Evolutionary conservation across 2,888 invertebrate species (phyloP).

Genomic region (Tineola bisselliella): DNA sequence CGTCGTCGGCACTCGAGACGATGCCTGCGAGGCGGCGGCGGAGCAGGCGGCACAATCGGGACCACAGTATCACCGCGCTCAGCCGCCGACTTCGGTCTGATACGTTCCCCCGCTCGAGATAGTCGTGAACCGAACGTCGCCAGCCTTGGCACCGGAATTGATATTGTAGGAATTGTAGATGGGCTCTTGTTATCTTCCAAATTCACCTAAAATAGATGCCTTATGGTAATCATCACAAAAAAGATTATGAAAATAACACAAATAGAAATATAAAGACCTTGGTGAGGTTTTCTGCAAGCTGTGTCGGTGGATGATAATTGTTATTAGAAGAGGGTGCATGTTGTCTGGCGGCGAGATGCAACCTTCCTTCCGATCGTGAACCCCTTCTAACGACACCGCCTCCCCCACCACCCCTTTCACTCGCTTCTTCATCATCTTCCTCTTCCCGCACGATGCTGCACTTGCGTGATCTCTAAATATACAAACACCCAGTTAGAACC

Average conservation of each 20-base stretch:
- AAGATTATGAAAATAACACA: background rate
- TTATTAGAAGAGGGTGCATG: constrained; percentile 22
- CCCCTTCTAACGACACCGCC: constrained; percentile 69
- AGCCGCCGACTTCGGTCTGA: constrained; percentile 31
- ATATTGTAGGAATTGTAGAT: background rate
- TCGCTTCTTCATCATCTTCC: constrained; percentile 82
- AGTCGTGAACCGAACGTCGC: constrained; percentile 18
- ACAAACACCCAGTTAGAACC: background rate
- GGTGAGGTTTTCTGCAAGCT: constrained; percentile 69
- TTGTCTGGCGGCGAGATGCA: constrained; percentile 76
- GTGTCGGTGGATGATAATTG: constrained; percentile 39
- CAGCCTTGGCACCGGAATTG: constrained; percentile 15
- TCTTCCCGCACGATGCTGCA: constrained; percentile 94
- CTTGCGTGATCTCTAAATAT: constrained; percentile 74
- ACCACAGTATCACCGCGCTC: constrained; percentile 21
- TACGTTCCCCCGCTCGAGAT: constrained; percentile 22
- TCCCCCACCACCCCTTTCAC: constrained; percentile 66
- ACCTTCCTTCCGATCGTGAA: constrained; percentile 81
- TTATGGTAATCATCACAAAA: no score
- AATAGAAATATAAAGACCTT: constrained; percentile 28
- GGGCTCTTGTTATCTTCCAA: constrained; percentile 35
- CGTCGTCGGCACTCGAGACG: constrained; percentile 48
- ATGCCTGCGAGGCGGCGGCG: constrained; percentile 42
- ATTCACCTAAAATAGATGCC: constrained; percentile 26
- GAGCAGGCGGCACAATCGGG: constrained; percentile 34